Percentiles rank a stretch among this genome's conserved stretches.
Evolutionary conservation across 1,140 invertebrate species (phyloP).

Genomic region (Drosophila pallidifrons): DNA sequence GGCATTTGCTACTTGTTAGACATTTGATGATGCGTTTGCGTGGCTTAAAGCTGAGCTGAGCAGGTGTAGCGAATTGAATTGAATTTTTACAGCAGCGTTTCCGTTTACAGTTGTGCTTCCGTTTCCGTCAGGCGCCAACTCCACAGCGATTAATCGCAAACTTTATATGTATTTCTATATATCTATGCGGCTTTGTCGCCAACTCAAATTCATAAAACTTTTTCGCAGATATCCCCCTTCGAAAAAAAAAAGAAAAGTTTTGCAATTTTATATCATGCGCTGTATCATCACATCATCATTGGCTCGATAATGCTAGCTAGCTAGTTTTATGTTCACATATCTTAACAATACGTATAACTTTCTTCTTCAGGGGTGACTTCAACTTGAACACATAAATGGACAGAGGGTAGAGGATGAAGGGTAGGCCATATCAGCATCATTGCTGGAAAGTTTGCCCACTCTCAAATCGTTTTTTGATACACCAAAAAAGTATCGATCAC

Average conservation of each 20-base stretch:
- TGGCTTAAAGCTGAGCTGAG: constrained; percentile 1
- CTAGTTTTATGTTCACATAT: constrained; percentile 76
- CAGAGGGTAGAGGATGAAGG: neutral
- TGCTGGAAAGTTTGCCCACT: constrained; percentile 9
- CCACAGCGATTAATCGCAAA: constrained; percentile 72
- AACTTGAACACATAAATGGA: neutral
- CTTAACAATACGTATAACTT: constrained; percentile 54
- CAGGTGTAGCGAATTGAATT: constrained; percentile 5
- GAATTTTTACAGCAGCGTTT: constrained; percentile 15
- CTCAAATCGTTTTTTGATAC: constrained; percentile 67
- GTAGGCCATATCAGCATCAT: constrained; percentile 22
- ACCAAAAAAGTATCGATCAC: constrained; percentile 7
- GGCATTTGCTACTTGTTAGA: constrained; percentile 20
- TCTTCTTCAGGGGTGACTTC: neutral
- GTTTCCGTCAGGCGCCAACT: constrained; percentile 69
- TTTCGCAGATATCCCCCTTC: constrained; percentile 35
- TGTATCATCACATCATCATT: constrained; percentile 82
- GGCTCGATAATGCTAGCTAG: constrained; percentile 71
- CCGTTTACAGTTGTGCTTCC: constrained; percentile 48
- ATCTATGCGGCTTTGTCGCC: constrained; percentile 60
- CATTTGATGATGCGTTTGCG: constrained; percentile 5
- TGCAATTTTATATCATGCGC: constrained; percentile 72
- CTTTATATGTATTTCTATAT: constrained; percentile 25
- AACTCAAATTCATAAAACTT: constrained; percentile 70
- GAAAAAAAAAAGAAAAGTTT: constrained; percentile 67